Conservation (phyloP, 2,888 invertebrate genomes). For the Caenorhabditis macrosperma region DNA sequence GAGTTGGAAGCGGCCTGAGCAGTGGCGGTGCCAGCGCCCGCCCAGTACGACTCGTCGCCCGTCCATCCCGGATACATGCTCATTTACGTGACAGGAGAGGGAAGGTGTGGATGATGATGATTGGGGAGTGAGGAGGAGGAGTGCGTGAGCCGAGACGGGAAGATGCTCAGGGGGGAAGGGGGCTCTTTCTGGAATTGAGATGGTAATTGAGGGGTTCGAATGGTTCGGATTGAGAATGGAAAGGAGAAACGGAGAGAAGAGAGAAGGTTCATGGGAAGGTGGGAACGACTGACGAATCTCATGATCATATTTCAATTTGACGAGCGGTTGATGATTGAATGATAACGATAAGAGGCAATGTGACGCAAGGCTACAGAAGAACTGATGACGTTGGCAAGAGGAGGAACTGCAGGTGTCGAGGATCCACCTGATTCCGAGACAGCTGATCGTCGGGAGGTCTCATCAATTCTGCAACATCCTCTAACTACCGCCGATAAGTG, state of each 20-base stretch:
- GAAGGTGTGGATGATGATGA: not conserved
- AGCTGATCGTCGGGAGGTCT: not conserved
- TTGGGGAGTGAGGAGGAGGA: not conserved
- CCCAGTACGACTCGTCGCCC: conserved; percentile 63
- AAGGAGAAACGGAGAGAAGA: not conserved
- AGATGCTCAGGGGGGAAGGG: too few species aligned
- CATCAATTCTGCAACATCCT: not conserved
- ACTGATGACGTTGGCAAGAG: not conserved
- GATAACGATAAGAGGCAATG: not conserved
- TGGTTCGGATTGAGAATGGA: not conserved
- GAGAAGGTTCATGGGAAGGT: conserved; percentile 3
- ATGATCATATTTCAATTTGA: too few species aligned
- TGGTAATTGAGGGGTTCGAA: conserved; percentile 34
- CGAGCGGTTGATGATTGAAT: too few species aligned
- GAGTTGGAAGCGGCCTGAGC: conserved; percentile 29
- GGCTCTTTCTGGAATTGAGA: conserved; percentile 11
- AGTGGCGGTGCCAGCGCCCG: conserved; percentile 34
- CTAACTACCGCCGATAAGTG: not conserved
- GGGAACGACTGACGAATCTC: too few species aligned
- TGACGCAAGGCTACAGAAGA: too few species aligned
- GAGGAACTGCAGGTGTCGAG: too few species aligned
- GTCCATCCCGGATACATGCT: conserved; percentile 67
- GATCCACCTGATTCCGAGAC: too few species aligned
- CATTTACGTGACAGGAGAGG: conserved; percentile 31
- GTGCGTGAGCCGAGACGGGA: conserved; percentile 14